Base-by-base conservation (phyloP, 2,888 invertebrate species). In the Cataglyphis albicans region DNA sequence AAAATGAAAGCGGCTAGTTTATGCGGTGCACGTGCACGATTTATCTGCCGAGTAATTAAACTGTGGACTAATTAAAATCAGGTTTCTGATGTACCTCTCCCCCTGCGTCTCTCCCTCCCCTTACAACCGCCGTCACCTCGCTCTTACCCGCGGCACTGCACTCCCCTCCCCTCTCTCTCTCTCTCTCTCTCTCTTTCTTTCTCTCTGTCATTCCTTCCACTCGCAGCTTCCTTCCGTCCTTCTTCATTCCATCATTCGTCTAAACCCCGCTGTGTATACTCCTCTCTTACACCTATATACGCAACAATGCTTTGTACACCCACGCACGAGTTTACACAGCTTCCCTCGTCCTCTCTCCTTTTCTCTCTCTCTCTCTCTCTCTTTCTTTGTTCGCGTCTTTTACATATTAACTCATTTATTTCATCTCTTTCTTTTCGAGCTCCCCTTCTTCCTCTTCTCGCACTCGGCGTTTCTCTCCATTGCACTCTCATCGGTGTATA, bases 11-110 rank as follows among this genome's bases (percentile, higher is more conserved):
- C 93, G 93, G 94, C 93, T 94, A 93, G 93, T 94, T 94, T 94
- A 94, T 94, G 94, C 94, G 93, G 93, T 94, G 94, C 94, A 94
- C 94, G 94, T 94, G 94, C 94, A 94, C 94, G 94, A 94, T 94
- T 94, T 94, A 94, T 94, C 94, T 94, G 94, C 93, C 93, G 93
- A 94, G 94, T 94, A 94, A 94, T 94, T 94, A 94, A 94, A 94
- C 94, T 94, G 94, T 93, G 94, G 94, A 94, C 94, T 94, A 94
- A 94, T 94, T 94, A 94, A 94, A 94, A 94, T 94, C 94, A 94
- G 94, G 94, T 94, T 94, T 94, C 94, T 94, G 94, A 93, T 93
- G 93, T 93, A 92, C 92, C 92, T 91, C 91, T 84, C 89, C 81
- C 67, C 76, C 63, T 41, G 29, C 90, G 87, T 89, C 89, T 81